Evolutionary conservation across 2,888 invertebrate species (phyloP).

Genomic region (Slavum lentiscoides): DNA sequence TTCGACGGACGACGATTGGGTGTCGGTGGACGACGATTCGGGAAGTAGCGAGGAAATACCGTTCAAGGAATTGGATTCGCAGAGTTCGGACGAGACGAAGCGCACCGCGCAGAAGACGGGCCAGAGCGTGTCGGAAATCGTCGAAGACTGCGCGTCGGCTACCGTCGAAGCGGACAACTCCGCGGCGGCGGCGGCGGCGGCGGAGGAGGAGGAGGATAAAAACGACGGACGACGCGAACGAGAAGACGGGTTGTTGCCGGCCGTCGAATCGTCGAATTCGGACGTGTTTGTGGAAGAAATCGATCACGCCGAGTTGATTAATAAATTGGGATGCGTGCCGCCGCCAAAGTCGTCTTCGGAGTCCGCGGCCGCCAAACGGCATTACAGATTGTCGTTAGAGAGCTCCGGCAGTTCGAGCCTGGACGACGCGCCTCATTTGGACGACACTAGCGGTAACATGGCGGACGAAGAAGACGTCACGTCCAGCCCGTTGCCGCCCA

Average conservation of each 20-base stretch:
- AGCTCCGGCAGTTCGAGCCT: conserved; percentile 84
- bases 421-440: conserved; percentile 73
- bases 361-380: conserved; percentile 64
- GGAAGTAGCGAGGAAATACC: conserved; percentile 49
- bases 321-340: conserved; percentile 43
- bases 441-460: conserved; percentile 63
- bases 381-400: conserved; percentile 74
- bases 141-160: conserved; percentile 11
- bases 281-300: conserved; percentile 36
- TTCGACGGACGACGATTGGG: conserved; percentile 45
- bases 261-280: conserved; percentile 1
- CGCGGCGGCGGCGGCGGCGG: too few relatives aligned
- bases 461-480: conserved; percentile 63
- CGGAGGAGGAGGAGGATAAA: not conserved
- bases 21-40: conserved; percentile 46
- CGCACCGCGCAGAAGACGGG: conserved; percentile 34
- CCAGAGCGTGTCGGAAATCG: conserved; percentile 40
- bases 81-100: conserved; percentile 49
- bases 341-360: conserved; percentile 60
- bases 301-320: conserved; percentile 41
- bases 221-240: not conserved
- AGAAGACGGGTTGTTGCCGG: not conserved
- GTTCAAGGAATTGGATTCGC: conserved; percentile 45
- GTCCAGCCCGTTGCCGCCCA: conserved; percentile 41
- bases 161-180: conserved; percentile 7